Evolutionary conservation across 1,140 invertebrate genomes (phyloP), one percentile per base, ranked within the genome.

Genomic region (Drosophila ironensis): DNA sequence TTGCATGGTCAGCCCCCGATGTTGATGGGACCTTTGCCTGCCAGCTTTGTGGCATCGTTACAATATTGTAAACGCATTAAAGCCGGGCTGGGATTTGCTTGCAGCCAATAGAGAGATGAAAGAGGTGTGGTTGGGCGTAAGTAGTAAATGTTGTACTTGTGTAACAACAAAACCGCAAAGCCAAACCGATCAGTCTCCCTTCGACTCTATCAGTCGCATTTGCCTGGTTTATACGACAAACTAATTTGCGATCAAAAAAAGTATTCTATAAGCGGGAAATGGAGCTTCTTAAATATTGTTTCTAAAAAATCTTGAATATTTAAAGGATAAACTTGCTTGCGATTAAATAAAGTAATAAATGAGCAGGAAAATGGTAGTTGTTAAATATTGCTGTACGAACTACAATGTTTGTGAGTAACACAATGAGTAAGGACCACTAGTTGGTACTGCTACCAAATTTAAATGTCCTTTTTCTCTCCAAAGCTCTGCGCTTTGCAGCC

Each of bases 71-170:
- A 63, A 47, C 28, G 56, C 33, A 63, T 63, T 63, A 63, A 61
- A 63, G 5, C 19, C 24, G 8, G 2, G 11, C 2, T 37, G 8
- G 53, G 25, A 45, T 59, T 60, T n/a, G 22, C 53, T 53, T 47
- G 27, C 64, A 3, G 3, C 0, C 22, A 19, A 2, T n/a, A 6
- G 19, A 11, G 2, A 2, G 16, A 7, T 4, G 17, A 0, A 2
- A 22, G 20, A 22, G 11, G 28, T 25, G 20, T 52, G 37, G 33
- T 46, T 22, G 17, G 19, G 17, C 30, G 59, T 63, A 84, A 66
- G 68, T 60, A 69, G 73, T 84, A 77, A 82, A 84, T 84, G 78
- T 84, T 84, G 40, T 59, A 77, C 68, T 77, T 78, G 66, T 84
- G 77, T 84, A 56, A 48, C 72, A 54, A 82, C 78, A 84, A 77